Conservation (phyloP, 2,797 vertebrate species). For the Sphenopsis melanotis region DNA sequence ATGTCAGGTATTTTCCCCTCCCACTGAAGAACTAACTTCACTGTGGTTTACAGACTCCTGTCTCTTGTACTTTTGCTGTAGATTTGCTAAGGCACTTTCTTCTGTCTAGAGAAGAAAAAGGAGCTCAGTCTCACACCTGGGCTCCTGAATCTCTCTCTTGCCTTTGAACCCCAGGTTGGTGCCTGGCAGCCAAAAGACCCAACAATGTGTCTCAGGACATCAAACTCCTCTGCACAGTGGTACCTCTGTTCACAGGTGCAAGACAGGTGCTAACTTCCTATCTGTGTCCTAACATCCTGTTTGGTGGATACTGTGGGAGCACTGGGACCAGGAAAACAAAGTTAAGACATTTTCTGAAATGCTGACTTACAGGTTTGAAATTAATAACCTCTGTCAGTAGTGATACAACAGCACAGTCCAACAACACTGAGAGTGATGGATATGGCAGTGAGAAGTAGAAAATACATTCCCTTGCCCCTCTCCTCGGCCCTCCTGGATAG, state of each 20-base stretch:
- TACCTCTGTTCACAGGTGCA: not conserved
- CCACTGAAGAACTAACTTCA: not conserved
- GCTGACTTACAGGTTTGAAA: not conserved
- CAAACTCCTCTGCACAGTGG: not conserved
- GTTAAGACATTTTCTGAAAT: not conserved
- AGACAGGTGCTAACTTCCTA: not conserved
- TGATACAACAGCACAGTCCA: not conserved
- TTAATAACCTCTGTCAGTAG: not conserved
- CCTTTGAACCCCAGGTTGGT: not conserved
- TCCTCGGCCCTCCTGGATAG: not conserved
- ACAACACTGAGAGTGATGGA: not conserved
- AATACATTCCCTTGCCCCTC: not conserved
- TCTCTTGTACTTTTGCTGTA: not conserved
- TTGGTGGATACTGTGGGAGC: fast-evolving
- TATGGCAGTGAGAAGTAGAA: not conserved
- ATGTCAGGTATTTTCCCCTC: not conserved
- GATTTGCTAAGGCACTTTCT: not conserved
- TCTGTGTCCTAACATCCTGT: not conserved
- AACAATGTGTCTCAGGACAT: fast-evolving
- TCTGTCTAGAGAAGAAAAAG: not conserved
- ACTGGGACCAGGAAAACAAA: not conserved
- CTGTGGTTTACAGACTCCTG: not conserved
- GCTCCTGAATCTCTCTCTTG: not conserved
- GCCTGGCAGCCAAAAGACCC: not conserved
- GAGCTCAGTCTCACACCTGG: fast-evolving